Evolutionary conservation across 2,888 invertebrate species (phyloP).

Genomic region (Callimorpha dominula): DNA sequence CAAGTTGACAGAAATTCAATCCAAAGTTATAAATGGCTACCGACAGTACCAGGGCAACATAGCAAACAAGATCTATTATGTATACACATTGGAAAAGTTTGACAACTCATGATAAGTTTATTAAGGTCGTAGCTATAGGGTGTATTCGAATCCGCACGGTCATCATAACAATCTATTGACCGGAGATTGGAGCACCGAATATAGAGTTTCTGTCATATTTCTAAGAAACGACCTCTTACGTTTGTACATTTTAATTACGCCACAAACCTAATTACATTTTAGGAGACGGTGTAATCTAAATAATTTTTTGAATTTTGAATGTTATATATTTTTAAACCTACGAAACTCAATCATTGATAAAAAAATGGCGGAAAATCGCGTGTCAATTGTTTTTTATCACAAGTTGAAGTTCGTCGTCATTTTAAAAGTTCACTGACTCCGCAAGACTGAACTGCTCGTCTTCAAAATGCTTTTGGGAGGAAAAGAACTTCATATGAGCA

Average conservation of each 20-base stretch:
- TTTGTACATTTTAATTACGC: conserved; percentile 6
- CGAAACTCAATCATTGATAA: no score
- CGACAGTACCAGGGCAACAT: conserved; percentile 28
- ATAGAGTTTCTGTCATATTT: conserved; percentile 30
- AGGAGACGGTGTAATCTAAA: conserved; percentile 13
- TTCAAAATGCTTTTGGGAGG: no score
- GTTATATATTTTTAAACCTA: no score
- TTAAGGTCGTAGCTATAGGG: conserved; percentile 32
- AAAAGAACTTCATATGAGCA: no score
- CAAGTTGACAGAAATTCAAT: conserved; percentile 20
- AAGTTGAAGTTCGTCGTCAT: no score
- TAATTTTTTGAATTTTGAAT: no score
- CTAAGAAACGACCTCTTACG: conserved; percentile 20
- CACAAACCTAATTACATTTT: conserved; percentile 23
- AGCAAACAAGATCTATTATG: conserved; percentile 34
- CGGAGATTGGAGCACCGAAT: conserved; percentile 36
- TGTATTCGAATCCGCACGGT: conserved; percentile 31
- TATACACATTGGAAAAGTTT: conserved; percentile 34
- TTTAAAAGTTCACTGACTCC: no score
- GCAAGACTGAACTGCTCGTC: no score
- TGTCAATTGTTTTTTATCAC: no score
- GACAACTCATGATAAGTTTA: conserved; percentile 45
- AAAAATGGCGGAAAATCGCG: no score
- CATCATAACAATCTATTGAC: conserved; percentile 50
- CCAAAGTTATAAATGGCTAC: conserved; percentile 26